Evolutionary conservation across 30 jellyfish, hydroid and myxozoan species (phyloP).

Genomic region (Aurelia coerulea): DNA sequence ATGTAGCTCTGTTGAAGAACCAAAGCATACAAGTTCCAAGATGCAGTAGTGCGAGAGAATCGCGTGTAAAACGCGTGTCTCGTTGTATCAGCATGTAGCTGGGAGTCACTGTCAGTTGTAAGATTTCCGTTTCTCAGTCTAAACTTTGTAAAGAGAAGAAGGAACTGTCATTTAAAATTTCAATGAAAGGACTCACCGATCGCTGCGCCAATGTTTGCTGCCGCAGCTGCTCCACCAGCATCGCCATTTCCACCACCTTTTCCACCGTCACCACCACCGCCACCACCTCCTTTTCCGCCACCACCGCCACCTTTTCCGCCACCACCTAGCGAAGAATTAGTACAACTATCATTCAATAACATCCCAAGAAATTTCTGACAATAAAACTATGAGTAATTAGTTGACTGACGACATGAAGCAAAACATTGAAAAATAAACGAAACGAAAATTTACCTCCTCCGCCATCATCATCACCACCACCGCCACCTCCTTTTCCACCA

Average conservation of each 20-base stretch:
- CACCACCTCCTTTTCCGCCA: constrained; percentile 88
- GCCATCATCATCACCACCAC: constrained; percentile 66
- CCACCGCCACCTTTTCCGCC: constrained; percentile 91
- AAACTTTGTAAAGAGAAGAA: too few species aligned
- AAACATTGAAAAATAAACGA: background rate
- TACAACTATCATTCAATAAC: too few species aligned
- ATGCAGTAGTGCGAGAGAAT: too few species aligned
- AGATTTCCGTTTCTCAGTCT: too few species aligned
- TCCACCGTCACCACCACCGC: constrained; percentile 94
- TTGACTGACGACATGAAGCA: background rate
- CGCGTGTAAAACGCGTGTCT: too few species aligned
- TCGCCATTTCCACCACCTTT: constrained; percentile 92
- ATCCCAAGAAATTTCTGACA: too few species aligned
- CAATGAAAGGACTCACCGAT: constrained; percentile 72
- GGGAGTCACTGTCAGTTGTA: too few species aligned
- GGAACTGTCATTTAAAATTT: background rate
- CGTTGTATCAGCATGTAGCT: background rate
- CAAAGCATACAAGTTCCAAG: too few species aligned
- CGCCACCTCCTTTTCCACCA: constrained; percentile 72
- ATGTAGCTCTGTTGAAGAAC: background rate
- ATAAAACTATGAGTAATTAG: background rate
- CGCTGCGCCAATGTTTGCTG: constrained; percentile 96
- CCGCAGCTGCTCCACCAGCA: constrained; percentile 94
- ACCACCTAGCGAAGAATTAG: constrained; percentile 61
- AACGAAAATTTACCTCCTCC: constrained; percentile 62